These are phyloP conservation scores for Trissolcus japonicus DNA, from an alignment of 2,888 invertebrate species.

Conservation along the genomic window DNA sequence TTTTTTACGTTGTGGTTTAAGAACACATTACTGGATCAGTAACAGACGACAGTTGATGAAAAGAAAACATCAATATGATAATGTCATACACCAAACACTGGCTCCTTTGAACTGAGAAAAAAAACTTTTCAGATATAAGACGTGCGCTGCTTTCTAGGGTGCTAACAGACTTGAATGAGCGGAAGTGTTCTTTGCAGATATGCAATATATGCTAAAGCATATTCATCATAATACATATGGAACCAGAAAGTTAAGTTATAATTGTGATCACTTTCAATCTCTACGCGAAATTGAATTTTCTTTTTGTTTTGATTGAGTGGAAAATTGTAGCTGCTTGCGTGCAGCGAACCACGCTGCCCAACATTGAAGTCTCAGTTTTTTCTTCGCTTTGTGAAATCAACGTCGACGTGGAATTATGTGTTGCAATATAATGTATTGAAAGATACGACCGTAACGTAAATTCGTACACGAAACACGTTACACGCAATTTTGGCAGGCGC, in stretches of 20 bases:
- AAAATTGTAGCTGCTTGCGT: background rate
- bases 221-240: conserved; percentile 1
- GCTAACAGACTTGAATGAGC: conserved; percentile 26
- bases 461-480: background rate
- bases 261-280: conserved; percentile 9
- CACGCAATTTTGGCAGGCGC: background rate
- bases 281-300: conserved; percentile 15
- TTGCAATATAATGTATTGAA: conserved; percentile 29
- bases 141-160: conserved; percentile 28
- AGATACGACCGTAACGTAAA: conserved; percentile 1
- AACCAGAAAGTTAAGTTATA: background rate
- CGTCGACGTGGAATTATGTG: conserved; percentile 17
- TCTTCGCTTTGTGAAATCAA: conserved; percentile 29
- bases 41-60: background rate
- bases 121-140: background rate
- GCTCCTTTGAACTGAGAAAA: conserved; percentile 14
- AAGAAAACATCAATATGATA: background rate
- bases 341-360: conserved; percentile 2
- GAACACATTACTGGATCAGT: background rate
- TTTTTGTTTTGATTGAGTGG: conserved; percentile 6
- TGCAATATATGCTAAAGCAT: conserved; percentile 8
- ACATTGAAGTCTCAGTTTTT: conserved; percentile 20
- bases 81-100: conserved; percentile 10
- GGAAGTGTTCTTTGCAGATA: conserved; percentile 13
- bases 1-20: conserved; percentile 5